Conservation (phyloP, 2,888 invertebrate species). For the Cryptosula pallasiana region DNA sequence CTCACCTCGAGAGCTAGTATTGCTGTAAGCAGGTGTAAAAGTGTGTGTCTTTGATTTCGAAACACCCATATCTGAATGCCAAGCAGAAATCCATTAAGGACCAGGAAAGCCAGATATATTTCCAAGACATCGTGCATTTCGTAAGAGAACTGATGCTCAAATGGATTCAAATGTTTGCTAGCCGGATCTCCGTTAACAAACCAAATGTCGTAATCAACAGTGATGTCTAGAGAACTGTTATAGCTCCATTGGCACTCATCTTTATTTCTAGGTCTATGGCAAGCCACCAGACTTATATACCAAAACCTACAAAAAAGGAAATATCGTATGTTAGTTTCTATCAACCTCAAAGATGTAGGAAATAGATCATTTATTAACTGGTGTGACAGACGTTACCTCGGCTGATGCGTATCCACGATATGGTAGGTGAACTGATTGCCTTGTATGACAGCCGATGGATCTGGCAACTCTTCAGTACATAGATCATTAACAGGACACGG, state of each 20-base stretch:
- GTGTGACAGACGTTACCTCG: conserved; percentile 62
- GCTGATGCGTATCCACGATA: conserved; percentile 80
- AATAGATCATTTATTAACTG: no score
- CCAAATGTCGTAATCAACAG: conserved; percentile 82
- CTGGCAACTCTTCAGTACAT: conserved; percentile 77
- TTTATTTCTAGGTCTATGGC: conserved; percentile 63
- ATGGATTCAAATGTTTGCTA: conserved; percentile 67
- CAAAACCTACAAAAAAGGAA: conserved; percentile 75
- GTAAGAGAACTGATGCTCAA: conserved; percentile 93
- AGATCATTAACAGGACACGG: conserved; percentile 73
- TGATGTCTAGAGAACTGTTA: conserved; percentile 32
- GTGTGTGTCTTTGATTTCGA: conserved; percentile 79
- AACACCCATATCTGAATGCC: conserved; percentile 88
- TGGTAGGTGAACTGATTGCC: conserved; percentile 90
- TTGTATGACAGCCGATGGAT: conserved; percentile 75
- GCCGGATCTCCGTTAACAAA: conserved; percentile 94
- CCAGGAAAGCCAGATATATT: conserved; percentile 79
- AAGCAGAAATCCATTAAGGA: conserved; percentile 76
- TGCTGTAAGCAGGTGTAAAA: conserved; percentile 81
- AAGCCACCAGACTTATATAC: conserved; percentile 91
- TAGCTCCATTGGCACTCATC: conserved; percentile 39
- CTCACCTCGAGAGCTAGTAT: conserved; percentile 70
- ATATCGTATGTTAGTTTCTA: no score
- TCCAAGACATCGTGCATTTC: conserved; percentile 81
- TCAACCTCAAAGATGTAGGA: no score